phyloP scores from a whole-genome alignment of 2,888 invertebrate species.

The Athalia rosae region DNA sequence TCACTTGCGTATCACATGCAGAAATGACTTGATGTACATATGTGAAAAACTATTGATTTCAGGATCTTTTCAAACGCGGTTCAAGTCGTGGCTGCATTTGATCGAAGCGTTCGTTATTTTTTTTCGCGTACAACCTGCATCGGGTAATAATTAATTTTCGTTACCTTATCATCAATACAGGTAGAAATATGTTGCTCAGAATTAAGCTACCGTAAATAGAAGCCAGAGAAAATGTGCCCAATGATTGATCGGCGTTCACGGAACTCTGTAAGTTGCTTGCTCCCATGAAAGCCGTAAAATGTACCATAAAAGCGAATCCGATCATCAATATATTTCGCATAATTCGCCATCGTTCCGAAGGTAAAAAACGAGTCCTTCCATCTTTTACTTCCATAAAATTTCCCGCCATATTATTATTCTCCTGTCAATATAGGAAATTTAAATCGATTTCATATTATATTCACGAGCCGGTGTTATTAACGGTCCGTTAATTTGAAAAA shows the following conservation, averaged over 20 bases:
- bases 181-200: conserved; percentile 91
- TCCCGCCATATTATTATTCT: not conserved
- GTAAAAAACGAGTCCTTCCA: conserved; percentile 71
- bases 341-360: conserved; percentile 84
- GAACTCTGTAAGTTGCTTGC: conserved; percentile 90
- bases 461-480: no score
- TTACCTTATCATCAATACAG: conserved; percentile 88
- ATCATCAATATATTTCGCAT: conserved; percentile 89
- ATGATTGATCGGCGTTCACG: conserved; percentile 86
- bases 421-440: no score
- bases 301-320: conserved; percentile 92
- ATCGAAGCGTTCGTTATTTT: no score
- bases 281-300: conserved; percentile 94
- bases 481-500: no score
- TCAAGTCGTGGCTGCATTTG: no score
- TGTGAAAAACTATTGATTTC: no score
- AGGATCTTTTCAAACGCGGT: no score
- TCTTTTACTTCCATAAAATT: conserved; percentile 19
- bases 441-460: no score
- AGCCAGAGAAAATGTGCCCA: conserved; percentile 89
- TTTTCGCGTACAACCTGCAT: not conserved
- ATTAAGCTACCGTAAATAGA: conserved; percentile 92
- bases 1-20: no score
- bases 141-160: conserved; percentile 52
- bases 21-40: no score